Conservation (phyloP, 1,140 invertebrate species). For the Centruroides sculpturatus region DNA sequence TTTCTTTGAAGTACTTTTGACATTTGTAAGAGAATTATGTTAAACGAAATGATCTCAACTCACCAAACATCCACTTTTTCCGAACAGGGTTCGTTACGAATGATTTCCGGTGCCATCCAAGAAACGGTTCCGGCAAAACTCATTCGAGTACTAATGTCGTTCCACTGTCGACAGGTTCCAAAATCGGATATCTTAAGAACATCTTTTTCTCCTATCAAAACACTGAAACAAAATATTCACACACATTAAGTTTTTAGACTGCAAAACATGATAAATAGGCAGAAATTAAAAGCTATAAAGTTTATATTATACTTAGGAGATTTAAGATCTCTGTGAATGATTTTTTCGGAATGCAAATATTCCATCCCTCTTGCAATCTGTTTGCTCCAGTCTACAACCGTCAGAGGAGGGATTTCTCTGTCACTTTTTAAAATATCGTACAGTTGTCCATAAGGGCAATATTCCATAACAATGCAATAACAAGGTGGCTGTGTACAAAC, state of each 20-base stretch:
- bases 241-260: too few relatives aligned
- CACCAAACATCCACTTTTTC: conserved; percentile 94
- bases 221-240: conserved; percentile 3
- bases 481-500: conserved; percentile 83
- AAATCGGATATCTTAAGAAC: conserved; percentile 95
- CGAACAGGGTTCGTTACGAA: conserved; percentile 87
- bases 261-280: too few relatives aligned
- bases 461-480: conserved; percentile 97
- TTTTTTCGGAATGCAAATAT: conserved; percentile 89
- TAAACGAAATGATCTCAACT: conserved; percentile 15
- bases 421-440: conserved; percentile 76
- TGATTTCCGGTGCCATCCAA: conserved; percentile 99
- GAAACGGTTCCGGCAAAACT: conserved; percentile 93
- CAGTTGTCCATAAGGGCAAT: conserved; percentile 88
- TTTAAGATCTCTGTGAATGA: conserved; percentile 93
- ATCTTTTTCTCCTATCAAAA: conserved; percentile 72
- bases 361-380: conserved; percentile 94
- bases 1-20: conserved; percentile 17
- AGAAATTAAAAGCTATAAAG: background rate
- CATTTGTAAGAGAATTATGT: conserved; percentile 11
- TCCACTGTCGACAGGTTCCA: conserved; percentile 87
- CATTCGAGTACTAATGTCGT: conserved; percentile 91
- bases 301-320: conserved; percentile 70
- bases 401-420: conserved; percentile 59
- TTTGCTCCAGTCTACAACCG: conserved; percentile 81